Evolutionary conservation across 2,113 vertebrate species (phyloP).

Genomic region (Peromyscus leucopus): DNA sequence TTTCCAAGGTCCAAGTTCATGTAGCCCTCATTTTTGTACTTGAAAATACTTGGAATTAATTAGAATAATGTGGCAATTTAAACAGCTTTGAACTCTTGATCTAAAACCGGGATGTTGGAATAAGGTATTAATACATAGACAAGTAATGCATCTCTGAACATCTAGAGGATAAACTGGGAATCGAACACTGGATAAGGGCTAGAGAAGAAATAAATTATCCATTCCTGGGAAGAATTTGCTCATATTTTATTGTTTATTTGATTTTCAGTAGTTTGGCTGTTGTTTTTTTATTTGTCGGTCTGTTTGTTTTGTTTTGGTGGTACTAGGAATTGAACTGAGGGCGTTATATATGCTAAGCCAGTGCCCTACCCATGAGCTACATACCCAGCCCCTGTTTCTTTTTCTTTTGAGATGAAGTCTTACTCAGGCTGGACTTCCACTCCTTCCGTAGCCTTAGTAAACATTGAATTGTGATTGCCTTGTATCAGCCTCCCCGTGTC

Average conservation of each 20-base stretch:
- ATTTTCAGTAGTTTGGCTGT: not conserved
- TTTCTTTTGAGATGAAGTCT: not conserved
- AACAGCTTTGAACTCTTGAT: constrained; percentile 27
- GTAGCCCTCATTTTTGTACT: not conserved
- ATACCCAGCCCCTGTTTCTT: not conserved
- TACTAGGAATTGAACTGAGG: not conserved
- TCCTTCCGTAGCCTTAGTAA: not conserved
- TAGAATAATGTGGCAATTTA: constrained; percentile 51
- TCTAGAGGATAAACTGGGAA: not conserved
- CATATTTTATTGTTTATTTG: not conserved
- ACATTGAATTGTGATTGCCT: not conserved
- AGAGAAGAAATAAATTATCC: not conserved
- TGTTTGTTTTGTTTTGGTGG: not conserved
- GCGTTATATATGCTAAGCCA: not conserved
- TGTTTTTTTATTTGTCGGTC: not conserved
- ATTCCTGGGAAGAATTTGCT: not conserved
- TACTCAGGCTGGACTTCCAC: not conserved
- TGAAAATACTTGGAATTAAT: constrained; percentile 48
- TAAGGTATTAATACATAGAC: constrained; percentile 49
- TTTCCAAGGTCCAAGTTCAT: not conserved
- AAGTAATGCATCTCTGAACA: constrained; percentile 40
- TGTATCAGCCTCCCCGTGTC: not conserved
- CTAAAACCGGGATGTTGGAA: constrained; percentile 46
- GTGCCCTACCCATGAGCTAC: not conserved
- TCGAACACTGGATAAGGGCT: not conserved